phyloP scores from a whole-genome alignment of 2,113 vertebrate species.

The Steatornis caripensis region DNA sequence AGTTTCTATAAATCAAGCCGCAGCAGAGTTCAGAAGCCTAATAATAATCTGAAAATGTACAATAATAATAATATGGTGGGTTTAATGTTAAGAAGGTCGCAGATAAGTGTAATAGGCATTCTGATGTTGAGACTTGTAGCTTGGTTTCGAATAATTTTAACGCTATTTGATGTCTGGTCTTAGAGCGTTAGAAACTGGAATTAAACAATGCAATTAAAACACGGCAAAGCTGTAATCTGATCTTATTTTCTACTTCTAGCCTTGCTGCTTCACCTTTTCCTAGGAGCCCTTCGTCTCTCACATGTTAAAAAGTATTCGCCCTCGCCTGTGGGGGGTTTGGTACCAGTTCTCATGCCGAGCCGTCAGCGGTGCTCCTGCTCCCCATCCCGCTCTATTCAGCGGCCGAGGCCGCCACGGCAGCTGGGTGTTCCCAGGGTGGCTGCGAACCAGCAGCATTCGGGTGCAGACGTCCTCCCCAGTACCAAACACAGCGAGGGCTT shows the following conservation, averaged over 20 bases:
- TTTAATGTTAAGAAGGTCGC: conserved; percentile 35
- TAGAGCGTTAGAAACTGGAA: conserved; percentile 9
- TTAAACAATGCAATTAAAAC: conserved; percentile 46
- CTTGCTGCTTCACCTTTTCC: conserved; percentile 15
- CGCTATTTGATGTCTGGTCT: conserved; percentile 30
- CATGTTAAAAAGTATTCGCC: background rate
- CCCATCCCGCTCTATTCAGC: background rate
- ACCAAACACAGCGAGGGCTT: background rate
- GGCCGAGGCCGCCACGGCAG: background rate
- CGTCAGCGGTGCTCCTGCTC: background rate
- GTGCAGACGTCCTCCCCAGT: background rate
- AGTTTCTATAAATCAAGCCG: conserved; percentile 59
- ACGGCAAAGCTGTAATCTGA: conserved; percentile 8
- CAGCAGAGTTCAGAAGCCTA: conserved; percentile 44
- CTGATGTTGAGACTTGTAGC: conserved; percentile 45
- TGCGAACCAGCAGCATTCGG: accelerated
- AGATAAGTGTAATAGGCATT: conserved; percentile 46
- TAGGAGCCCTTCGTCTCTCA: background rate
- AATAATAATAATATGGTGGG: background rate
- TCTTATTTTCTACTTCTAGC: background rate
- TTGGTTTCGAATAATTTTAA: conserved; percentile 19
- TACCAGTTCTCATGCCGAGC: background rate
- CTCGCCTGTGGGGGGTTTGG: background rate
- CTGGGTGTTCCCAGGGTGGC: background rate
- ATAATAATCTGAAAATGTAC: conserved; percentile 13